Conservation (phyloP, 2,888 invertebrate genomes). For the Cetonia aurata region DNA sequence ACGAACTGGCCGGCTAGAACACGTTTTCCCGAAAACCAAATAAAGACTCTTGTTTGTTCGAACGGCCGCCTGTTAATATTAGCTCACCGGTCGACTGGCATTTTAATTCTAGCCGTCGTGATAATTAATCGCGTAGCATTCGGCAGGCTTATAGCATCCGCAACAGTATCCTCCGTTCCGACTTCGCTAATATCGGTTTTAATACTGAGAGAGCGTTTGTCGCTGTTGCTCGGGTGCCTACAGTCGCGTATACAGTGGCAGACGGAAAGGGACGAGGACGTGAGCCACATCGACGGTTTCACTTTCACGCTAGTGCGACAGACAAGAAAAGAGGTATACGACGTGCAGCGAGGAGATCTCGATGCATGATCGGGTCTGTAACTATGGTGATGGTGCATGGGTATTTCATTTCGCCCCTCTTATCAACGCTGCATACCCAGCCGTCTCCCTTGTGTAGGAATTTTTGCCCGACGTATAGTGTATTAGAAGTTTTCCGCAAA, state of each 20-base stretch:
- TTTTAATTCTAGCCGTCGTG: background rate
- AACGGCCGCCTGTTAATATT: background rate
- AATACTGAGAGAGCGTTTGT: conserved; percentile 25
- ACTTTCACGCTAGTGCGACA: conserved; percentile 46
- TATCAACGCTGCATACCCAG: conserved; percentile 36
- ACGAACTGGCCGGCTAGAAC: conserved; percentile 11
- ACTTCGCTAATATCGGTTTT: conserved; percentile 29
- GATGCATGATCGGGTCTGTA: conserved; percentile 49
- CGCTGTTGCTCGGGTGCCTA: conserved; percentile 35
- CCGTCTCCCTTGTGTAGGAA: conserved; percentile 23
- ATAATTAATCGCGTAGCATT: conserved; percentile 13
- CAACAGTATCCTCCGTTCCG: conserved; percentile 13
- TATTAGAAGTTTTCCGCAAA: no score
- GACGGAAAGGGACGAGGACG: conserved; percentile 22
- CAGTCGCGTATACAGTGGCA: conserved; percentile 25
- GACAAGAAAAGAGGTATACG: conserved; percentile 45
- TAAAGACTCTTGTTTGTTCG: conserved; percentile 8
- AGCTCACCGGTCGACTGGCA: background rate
- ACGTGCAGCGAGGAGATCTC: conserved; percentile 46
- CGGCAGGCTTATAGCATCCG: conserved; percentile 10
- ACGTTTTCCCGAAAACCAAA: conserved; percentile 25
- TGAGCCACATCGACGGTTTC: conserved; percentile 42
- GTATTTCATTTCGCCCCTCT: conserved; percentile 43
- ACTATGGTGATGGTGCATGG: conserved; percentile 48
- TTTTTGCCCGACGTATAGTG: conserved; percentile 22